Conservation (phyloP, 2,113 vertebrate species). For the Myotis davidii region DNA sequence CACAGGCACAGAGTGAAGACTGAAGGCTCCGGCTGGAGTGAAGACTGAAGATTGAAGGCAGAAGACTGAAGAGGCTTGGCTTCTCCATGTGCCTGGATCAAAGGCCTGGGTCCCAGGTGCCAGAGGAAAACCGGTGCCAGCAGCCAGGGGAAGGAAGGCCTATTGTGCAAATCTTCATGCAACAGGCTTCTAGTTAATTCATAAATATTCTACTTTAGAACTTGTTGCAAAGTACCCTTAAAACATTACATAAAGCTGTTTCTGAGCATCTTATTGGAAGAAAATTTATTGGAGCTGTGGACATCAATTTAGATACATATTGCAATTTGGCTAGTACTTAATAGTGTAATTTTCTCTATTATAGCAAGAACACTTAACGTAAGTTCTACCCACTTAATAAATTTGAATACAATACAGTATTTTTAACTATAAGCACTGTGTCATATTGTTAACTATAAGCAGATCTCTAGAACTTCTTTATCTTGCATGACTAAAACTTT, state of each 20-base stretch:
- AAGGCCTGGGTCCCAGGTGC: no score
- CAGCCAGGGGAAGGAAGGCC: no score
- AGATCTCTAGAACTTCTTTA: not conserved
- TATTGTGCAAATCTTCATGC: no score
- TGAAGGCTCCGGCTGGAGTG: no score
- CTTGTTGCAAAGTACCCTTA: not conserved
- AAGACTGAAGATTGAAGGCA: no score
- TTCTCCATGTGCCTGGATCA: no score
- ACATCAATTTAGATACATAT: not conserved
- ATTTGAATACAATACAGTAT: not conserved
- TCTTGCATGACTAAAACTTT: not conserved
- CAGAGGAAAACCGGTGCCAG: no score
- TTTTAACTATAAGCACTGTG: not conserved
- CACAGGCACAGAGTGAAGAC: no score
- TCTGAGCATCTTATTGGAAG: not conserved
- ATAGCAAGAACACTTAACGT: not conserved
- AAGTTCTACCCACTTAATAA: not conserved
- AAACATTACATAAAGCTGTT: not conserved
- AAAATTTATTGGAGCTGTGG: not conserved
- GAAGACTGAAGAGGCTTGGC: no score
- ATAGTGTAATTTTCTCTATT: not conserved
- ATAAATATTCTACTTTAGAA: not conserved
- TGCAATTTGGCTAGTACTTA: not conserved
- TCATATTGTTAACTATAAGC: not conserved
- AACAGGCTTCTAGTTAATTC: not conserved